Conservation (phyloP, 2,797 vertebrate genomes). For the Sebastes jordani region DNA sequence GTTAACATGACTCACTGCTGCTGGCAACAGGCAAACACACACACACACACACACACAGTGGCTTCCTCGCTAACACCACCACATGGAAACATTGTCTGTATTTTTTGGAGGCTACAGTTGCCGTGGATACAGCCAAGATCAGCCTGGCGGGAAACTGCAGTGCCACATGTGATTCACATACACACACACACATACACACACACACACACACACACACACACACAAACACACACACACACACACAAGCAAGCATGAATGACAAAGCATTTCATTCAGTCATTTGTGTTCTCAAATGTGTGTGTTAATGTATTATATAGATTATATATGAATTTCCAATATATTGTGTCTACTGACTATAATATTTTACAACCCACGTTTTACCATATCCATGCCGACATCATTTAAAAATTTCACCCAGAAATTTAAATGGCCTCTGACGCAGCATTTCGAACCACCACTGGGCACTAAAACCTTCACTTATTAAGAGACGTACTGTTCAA, state of each 20-base stretch:
- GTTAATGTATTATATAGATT: background rate
- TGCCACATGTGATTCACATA: background rate
- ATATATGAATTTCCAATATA: background rate
- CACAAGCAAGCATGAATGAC: background rate
- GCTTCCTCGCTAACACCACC: background rate
- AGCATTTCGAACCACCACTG: background rate
- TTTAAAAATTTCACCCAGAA: background rate
- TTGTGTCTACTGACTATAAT: background rate
- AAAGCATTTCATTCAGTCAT: constrained; percentile 1
- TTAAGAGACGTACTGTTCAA: background rate
- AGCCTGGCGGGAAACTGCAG: constrained; percentile 8
- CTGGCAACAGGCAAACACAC: background rate
- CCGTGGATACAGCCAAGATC: constrained; percentile 35
- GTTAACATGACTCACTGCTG: constrained; percentile 10
- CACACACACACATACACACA: background rate
- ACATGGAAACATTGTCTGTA: constrained; percentile 5
- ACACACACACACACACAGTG: background rate
- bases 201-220: background rate
- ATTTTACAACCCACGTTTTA: background rate
- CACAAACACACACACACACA: background rate
- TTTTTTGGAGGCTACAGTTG: constrained; percentile 35
- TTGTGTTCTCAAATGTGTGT: background rate
- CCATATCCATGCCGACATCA: no score
- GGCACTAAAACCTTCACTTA: background rate
- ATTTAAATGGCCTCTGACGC: background rate